phyloP scores from a whole-genome alignment of 1,140 invertebrate species.

The Penaeus japonicus region DNA sequence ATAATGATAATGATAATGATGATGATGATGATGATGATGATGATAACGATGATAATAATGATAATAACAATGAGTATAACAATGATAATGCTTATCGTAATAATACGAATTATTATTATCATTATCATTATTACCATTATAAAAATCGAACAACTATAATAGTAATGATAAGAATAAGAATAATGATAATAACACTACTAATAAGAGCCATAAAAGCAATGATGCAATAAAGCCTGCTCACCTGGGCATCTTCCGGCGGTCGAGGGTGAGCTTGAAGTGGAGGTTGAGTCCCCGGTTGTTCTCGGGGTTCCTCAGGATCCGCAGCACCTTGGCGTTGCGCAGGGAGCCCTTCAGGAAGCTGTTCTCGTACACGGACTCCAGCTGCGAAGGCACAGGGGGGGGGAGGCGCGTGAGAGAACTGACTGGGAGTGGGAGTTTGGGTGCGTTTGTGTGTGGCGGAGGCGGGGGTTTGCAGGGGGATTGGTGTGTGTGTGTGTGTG shows the following conservation, averaged over 20 bases:
- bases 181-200: too few species aligned
- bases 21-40: neutral
- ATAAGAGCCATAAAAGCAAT: too few species aligned
- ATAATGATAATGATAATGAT: neutral
- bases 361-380: conserved; percentile 46
- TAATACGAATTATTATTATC: too few species aligned
- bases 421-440: neutral
- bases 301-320: conserved; percentile 30
- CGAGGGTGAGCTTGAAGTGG: conserved; percentile 77
- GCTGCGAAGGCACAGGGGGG: neutral
- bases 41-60: neutral
- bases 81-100: neutral
- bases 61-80: neutral
- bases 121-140: too few species aligned
- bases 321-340: conserved; percentile 25
- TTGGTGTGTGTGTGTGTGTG: neutral
- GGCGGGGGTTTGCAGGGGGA: neutral
- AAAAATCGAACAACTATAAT: too few species aligned
- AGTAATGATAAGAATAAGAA: too few species aligned
- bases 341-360: conserved; percentile 49
- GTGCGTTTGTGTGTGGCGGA: neutral
- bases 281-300: conserved; percentile 69
- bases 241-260: conserved; percentile 78
- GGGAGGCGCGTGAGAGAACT: neutral
- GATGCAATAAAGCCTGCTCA: conserved; percentile 60